These are phyloP conservation scores for Apteryx owenii DNA, from an alignment of 2,113 vertebrate genomes.

Conservation along the genomic window DNA sequence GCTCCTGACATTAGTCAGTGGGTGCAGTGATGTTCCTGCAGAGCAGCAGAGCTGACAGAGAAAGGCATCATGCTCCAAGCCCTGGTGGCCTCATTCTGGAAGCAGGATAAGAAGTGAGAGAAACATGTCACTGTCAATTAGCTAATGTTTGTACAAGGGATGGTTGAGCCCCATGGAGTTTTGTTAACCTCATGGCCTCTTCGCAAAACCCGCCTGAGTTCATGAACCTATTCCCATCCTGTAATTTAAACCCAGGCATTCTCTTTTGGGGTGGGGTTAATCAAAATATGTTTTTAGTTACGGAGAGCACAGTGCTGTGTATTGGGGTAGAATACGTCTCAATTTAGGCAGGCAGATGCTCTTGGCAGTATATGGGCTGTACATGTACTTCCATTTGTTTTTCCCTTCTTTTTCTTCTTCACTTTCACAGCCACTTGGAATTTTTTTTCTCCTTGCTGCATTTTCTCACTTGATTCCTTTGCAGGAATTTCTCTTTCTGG, in stretches of 20 bases:
- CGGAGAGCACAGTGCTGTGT: background rate
- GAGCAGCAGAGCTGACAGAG: background rate
- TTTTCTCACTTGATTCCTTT: constrained; percentile 11
- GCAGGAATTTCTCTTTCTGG: background rate
- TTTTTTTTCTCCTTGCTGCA: background rate
- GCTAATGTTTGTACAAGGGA: constrained; percentile 36
- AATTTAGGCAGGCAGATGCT: background rate
- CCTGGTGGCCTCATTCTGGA: background rate
- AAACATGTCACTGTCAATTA: constrained; percentile 55
- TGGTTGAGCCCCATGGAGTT: constrained; percentile 29
- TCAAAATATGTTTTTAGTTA: background rate
- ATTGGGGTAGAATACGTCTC: background rate
- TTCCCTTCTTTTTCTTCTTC: background rate
- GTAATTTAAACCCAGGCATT: constrained; percentile 24
- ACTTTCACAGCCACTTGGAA: background rate
- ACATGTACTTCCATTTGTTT: background rate
- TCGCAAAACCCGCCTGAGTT: constrained; percentile 40
- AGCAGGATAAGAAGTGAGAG: constrained; percentile 1
- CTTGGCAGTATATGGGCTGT: background rate
- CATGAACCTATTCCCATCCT: constrained; percentile 23
- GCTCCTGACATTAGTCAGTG: background rate
- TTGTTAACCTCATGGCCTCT: constrained; percentile 46
- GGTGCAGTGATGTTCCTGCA: background rate
- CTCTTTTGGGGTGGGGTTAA: background rate
- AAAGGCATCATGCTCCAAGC: background rate